Percentiles rank a stretch among this genome's conserved stretches.
Evolutionary conservation across 2,888 invertebrate genomes (phyloP).

Genomic region (Tanypteryx hageni): DNA sequence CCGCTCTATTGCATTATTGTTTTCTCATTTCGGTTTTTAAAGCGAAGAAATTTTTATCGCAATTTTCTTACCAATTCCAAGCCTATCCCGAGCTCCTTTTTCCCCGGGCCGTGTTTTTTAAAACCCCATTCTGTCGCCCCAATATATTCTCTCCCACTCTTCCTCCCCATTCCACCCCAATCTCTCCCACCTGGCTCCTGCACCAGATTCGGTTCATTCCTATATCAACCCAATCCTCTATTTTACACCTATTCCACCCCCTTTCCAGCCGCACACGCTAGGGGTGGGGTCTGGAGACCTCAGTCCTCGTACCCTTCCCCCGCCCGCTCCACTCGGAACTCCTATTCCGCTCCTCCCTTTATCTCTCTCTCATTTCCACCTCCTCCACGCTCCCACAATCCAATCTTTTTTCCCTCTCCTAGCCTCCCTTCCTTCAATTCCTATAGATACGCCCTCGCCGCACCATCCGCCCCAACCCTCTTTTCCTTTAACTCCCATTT

Average conservation of each 20-base stretch:
- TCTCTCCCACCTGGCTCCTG: neutral
- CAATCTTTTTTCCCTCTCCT: neutral
- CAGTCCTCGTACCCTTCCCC: neutral
- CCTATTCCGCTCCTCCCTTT: neutral
- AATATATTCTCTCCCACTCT: neutral
- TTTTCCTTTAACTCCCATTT: neutral
- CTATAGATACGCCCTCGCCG: slow-evolving; percentile 7
- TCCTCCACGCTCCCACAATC: neutral
- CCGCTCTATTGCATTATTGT: neutral
- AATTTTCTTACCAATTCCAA: slow-evolving; percentile 14
- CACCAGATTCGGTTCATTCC: too few relatives aligned
- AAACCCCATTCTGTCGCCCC: neutral
- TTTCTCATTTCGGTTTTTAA: neutral
- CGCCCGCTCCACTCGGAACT: neutral
- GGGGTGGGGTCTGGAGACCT: neutral
- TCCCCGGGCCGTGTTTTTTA: neutral
- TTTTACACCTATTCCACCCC: neutral
- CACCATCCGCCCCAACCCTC: neutral
- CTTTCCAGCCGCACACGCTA: neutral
- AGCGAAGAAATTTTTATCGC: neutral
- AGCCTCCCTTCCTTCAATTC: slow-evolving; percentile 14
- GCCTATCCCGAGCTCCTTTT: neutral
- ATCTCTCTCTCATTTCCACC: slow-evolving; percentile 26
- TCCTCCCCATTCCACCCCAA: neutral
- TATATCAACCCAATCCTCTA: neutral